phyloP scores from a whole-genome alignment of 2,113 vertebrate genomes.

The Sardina pilchardus region DNA sequence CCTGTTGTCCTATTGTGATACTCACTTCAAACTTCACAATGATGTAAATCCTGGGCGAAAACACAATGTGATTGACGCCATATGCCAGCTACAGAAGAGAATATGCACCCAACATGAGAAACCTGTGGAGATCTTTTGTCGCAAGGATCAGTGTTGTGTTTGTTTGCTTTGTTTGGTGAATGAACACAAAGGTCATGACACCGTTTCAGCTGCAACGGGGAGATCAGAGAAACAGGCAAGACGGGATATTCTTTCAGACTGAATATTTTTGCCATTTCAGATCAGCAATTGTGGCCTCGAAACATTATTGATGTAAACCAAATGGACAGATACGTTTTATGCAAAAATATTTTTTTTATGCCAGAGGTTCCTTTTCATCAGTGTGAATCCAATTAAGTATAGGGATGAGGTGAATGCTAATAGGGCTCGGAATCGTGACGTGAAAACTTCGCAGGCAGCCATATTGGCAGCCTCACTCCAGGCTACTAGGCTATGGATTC shows the following conservation, averaged over 20 bases:
- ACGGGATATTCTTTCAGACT: too few species aligned
- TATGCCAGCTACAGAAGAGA: slow-evolving; percentile 11
- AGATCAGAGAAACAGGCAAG: slow-evolving; percentile 11
- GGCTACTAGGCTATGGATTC: too few species aligned
- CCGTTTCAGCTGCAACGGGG: neutral
- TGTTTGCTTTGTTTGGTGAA: slow-evolving; percentile 31
- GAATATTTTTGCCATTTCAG: neutral
- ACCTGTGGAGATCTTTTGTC: slow-evolving; percentile 34
- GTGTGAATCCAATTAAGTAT: too few species aligned
- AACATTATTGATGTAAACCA: neutral
- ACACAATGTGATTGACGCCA: slow-evolving; percentile 73
- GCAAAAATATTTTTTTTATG: too few species aligned
- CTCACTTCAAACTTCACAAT: neutral
- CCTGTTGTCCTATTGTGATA: neutral
- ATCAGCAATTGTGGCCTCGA: too few species aligned
- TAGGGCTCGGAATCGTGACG: too few species aligned
- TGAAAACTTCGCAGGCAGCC: too few species aligned
- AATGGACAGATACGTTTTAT: too few species aligned
- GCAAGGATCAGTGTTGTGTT: slow-evolving; percentile 26
- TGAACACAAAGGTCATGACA: slow-evolving; percentile 28
- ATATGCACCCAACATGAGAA: slow-evolving; percentile 25
- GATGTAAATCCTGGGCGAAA: slow-evolving; percentile 39
- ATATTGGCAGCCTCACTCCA: too few species aligned
- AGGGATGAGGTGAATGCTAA: too few species aligned
- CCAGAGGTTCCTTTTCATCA: too few species aligned